Conservation (phyloP, 2,113 vertebrate genomes). For the Neodontobutis hainanensis region DNA sequence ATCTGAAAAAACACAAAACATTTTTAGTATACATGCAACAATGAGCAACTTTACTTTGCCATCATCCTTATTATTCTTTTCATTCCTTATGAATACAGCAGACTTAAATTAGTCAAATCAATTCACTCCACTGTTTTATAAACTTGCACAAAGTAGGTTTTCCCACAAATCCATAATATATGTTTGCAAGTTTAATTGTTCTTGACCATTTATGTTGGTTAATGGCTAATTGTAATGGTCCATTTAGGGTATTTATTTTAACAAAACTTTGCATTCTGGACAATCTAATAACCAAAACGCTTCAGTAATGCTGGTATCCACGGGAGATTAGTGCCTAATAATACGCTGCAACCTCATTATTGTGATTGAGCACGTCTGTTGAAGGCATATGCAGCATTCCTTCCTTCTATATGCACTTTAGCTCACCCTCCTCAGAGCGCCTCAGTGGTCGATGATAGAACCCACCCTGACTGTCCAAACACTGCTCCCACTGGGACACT, state of each 20-base stretch:
- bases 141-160: slow-evolving; percentile 1
- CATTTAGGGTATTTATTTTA: slow-evolving; percentile 59
- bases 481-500: slow-evolving; percentile 53
- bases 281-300: slow-evolving; percentile 42
- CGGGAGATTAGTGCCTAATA: slow-evolving; percentile 58
- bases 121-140: slow-evolving; percentile 12
- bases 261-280: slow-evolving; percentile 33
- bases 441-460: slow-evolving; percentile 55
- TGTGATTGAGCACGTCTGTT: slow-evolving; percentile 56
- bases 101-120: slow-evolving; percentile 1
- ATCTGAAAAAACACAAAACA: too few species aligned
- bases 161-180: background rate
- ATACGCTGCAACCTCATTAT: slow-evolving; percentile 54
- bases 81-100: slow-evolving; percentile 1
- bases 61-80: background rate
- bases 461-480: slow-evolving; percentile 59
- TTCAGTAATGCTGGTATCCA: slow-evolving; percentile 43
- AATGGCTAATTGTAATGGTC: slow-evolving; percentile 31
- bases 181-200: slow-evolving; percentile 23
- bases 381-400: slow-evolving; percentile 38
- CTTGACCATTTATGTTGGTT: slow-evolving; percentile 52
- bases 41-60: too few species aligned
- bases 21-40: too few species aligned
- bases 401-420: slow-evolving; percentile 22
- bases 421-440: slow-evolving; percentile 36